Conservation (phyloP, 2,888 invertebrate genomes). For the Diaprepes abbreviatus region DNA sequence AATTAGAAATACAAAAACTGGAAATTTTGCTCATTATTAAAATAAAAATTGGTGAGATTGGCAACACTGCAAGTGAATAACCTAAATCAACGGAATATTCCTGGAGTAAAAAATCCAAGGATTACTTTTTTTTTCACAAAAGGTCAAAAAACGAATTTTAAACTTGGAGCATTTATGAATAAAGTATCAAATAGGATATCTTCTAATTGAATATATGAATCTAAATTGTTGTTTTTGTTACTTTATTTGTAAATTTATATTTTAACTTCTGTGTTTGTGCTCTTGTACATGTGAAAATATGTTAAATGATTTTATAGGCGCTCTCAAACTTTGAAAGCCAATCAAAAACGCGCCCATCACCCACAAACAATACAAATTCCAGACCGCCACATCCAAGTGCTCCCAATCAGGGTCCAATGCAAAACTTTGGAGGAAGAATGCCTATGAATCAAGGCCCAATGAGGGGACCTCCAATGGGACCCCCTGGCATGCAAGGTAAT, state of each 20-base stretch:
- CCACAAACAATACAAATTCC: slow-evolving; percentile 76
- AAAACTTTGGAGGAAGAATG: slow-evolving; percentile 71
- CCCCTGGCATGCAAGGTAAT: slow-evolving; percentile 62
- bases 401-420: slow-evolving; percentile 60
- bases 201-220: no score
- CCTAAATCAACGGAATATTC: no score
- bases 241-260: no score
- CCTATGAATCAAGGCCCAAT: slow-evolving; percentile 67
- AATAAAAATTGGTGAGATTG: no score
- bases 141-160: not conserved
- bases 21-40: no score
- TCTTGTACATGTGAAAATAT: not conserved
- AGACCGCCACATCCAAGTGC: slow-evolving; percentile 74
- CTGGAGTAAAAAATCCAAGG: no score
- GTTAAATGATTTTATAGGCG: slow-evolving; percentile 22
- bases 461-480: slow-evolving; percentile 65
- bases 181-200: no score
- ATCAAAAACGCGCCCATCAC: slow-evolving; percentile 89
- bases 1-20: no score
- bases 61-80: no score
- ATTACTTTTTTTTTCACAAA: no score
- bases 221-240: no score
- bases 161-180: no score
- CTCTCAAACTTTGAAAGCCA: slow-evolving; percentile 88
- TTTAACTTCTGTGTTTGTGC: not conserved